These are phyloP conservation scores for Machimus atricapillus DNA, from an alignment of 2,888 invertebrate genomes.

Conservation along the genomic window DNA sequence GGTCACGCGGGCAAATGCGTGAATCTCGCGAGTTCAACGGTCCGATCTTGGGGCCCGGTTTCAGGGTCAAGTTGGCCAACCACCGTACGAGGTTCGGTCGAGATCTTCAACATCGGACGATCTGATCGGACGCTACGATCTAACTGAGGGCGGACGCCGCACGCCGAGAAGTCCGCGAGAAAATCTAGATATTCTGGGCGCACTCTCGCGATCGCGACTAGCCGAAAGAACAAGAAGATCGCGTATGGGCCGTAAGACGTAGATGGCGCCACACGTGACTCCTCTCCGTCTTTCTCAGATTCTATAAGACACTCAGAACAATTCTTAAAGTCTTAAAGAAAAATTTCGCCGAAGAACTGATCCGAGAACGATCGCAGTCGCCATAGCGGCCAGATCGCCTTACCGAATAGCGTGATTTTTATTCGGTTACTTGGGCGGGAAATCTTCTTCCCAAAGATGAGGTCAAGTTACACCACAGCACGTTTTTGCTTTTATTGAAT, in stretches of 20 bases:
- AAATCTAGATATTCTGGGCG: background rate
- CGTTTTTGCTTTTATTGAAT: background rate
- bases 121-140: conserved; percentile 14
- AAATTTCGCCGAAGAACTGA: background rate
- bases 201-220: background rate
- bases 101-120: background rate
- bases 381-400: background rate
- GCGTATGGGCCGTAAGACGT: background rate
- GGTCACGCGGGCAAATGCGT: conserved; percentile 3
- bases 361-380: background rate
- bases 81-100: background rate
- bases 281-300: background rate
- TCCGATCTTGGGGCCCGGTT: background rate
- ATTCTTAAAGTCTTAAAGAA: background rate
- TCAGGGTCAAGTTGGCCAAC: conserved; percentile 12
- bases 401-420: background rate
- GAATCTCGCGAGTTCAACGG: conserved; percentile 20
- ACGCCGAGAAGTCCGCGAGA: background rate
- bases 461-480: background rate
- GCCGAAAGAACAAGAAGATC: background rate
- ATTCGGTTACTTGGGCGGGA: background rate
- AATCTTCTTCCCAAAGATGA: background rate
- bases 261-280: background rate
- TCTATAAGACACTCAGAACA: background rate
- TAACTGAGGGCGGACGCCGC: background rate